phyloP scores from a whole-genome alignment of 2,888 invertebrate genomes.

The Bruchidius siliquastri region DNA sequence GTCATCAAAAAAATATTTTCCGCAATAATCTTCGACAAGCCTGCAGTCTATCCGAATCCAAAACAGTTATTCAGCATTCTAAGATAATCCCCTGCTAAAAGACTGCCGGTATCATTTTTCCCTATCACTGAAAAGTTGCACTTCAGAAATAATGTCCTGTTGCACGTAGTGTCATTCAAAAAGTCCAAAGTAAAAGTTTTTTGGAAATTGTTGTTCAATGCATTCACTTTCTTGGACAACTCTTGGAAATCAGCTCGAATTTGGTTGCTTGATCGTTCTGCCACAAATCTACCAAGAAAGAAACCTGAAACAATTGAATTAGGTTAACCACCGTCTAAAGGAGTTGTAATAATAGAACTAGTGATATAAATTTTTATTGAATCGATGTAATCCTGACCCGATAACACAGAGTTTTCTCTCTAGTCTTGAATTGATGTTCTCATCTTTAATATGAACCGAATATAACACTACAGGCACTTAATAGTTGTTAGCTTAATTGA shows the following conservation, averaged over 20 bases:
- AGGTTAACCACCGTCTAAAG: too few species aligned
- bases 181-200: conserved; percentile 16
- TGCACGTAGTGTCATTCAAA: conserved; percentile 3
- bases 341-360: too few species aligned
- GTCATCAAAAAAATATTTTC: neutral
- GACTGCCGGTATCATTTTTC: conserved; percentile 9
- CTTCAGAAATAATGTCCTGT: conserved; percentile 12
- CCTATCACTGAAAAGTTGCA: conserved; percentile 16
- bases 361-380: too few species aligned
- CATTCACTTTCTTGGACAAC: conserved; percentile 21
- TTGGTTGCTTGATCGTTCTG: conserved; percentile 40
- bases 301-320: conserved; percentile 38
- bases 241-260: conserved; percentile 36
- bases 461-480: too few species aligned
- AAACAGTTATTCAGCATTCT: conserved; percentile 21
- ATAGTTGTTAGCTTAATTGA: too few species aligned
- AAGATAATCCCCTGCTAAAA: conserved; percentile 11
- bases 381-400: too few species aligned
- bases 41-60: conserved; percentile 13
- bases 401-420: too few species aligned
- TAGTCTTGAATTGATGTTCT: too few species aligned
- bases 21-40: neutral
- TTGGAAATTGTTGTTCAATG: conserved; percentile 20
- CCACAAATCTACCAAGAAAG: conserved; percentile 46
- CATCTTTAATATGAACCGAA: too few species aligned